Conservation (phyloP, 2,888 invertebrate genomes). For the Platerodrilus igneus region DNA sequence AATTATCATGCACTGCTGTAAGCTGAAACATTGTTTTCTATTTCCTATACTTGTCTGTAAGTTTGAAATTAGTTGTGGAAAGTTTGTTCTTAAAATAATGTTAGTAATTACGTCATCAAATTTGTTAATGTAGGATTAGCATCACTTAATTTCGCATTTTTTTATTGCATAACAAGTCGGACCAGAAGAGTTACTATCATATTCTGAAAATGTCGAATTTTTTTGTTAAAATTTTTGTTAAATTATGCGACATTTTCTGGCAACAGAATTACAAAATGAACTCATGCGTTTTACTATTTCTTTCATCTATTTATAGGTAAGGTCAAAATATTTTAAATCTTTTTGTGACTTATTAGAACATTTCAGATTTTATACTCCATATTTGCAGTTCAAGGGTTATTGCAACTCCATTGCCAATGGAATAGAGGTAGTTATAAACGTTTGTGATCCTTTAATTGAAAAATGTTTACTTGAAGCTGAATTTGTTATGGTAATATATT, state of each 20-base stretch:
- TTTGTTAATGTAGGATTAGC: slow-evolving; percentile 2
- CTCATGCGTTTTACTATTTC: too few species aligned
- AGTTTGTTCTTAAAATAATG: too few species aligned
- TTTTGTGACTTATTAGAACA: slow-evolving; percentile 21
- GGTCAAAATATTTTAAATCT: background rate
- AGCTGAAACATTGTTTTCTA: too few species aligned
- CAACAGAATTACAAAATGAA: too few species aligned
- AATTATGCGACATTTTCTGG: slow-evolving; percentile 46
- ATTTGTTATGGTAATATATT: slow-evolving; percentile 21
- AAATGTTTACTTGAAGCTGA: slow-evolving; percentile 13
- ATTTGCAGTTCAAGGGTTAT: slow-evolving; percentile 17
- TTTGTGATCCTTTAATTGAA: slow-evolving; percentile 14
- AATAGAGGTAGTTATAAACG: slow-evolving; percentile 23
- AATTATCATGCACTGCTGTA: too few species aligned
- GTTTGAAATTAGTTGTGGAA: too few species aligned
- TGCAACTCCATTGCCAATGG: slow-evolving; percentile 23
- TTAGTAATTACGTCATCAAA: slow-evolving; percentile 2
- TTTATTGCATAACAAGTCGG: slow-evolving; percentile 43
- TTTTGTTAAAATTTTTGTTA: slow-evolving; percentile 50
- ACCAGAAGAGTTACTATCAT: slow-evolving; percentile 46
- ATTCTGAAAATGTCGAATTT: slow-evolving; percentile 52
- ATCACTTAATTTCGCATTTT: slow-evolving; percentile 2
- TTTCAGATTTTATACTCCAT: slow-evolving; percentile 21
- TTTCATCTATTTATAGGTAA: slow-evolving; percentile 24
- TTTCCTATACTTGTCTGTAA: too few species aligned